Percentiles rank a stretch among this genome's conserved stretches.
Conservation (phyloP, 1,140 invertebrate genomes). For the Atta cephalotes region DNA sequence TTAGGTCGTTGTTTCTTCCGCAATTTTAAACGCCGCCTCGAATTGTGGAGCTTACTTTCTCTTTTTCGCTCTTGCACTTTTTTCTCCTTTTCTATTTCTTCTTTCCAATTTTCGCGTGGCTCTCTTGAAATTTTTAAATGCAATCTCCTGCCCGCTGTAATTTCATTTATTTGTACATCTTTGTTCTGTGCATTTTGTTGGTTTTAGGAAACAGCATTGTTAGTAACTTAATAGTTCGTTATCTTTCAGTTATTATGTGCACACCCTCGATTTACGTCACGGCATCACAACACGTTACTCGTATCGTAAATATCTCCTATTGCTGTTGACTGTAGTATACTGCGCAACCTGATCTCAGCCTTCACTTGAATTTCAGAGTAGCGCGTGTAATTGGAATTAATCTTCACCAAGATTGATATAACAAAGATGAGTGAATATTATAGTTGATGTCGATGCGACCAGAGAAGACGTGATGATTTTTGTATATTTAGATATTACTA, state of each 20-base stretch:
- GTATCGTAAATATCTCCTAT: conserved; percentile 47
- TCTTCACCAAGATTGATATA: conserved; percentile 61
- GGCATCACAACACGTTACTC: not conserved
- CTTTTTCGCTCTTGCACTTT: not conserved
- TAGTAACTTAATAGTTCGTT: conserved; percentile 18
- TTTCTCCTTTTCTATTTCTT: too few species aligned
- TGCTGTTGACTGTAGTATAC: conserved; percentile 32
- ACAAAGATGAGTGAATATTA: conserved; percentile 61
- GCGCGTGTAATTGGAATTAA: conserved; percentile 68
- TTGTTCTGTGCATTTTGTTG: conserved; percentile 7
- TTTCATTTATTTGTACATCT: conserved; percentile 33
- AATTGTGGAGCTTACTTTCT: not conserved
- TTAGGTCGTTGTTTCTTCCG: conserved; percentile 40
- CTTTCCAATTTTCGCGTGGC: conserved; percentile 1
- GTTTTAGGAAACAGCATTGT: not conserved
- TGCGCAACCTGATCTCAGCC: conserved; percentile 42
- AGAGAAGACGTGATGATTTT: not conserved
- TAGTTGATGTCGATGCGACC: conserved; percentile 22
- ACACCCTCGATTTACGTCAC: conserved; percentile 33
- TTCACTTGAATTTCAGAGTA: conserved; percentile 62
- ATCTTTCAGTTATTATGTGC: conserved; percentile 2
- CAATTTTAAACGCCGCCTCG: conserved; percentile 35
- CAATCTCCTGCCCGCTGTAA: conserved; percentile 22
- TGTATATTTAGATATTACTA: not conserved
- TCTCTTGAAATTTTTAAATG: conserved; percentile 52